Conservation (phyloP, 2,888 invertebrate species). For the Iselma pallidipennis region DNA sequence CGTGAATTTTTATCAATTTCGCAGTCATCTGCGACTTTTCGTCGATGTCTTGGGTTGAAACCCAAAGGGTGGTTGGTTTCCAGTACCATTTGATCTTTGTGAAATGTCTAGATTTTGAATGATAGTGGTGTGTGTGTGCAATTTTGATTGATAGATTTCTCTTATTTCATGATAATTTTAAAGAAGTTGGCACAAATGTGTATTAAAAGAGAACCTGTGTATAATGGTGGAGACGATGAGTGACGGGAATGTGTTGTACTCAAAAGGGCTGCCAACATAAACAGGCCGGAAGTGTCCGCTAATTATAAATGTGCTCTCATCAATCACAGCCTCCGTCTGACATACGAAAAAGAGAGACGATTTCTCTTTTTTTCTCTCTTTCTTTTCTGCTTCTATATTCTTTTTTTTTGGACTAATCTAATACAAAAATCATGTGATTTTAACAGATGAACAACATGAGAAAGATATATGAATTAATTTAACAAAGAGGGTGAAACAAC, state of each 20-base stretch:
- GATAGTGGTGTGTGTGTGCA: not conserved
- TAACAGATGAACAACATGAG: conserved; percentile 22
- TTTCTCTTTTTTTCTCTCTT: not conserved
- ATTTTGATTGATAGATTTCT: conserved; percentile 1
- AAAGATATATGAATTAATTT: not conserved
- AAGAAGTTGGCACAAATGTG: not conserved
- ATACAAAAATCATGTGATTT: conserved; percentile 16
- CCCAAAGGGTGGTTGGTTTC: too few species aligned
- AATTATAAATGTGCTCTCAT: conserved; percentile 58
- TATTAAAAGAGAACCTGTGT: conserved; percentile 1
- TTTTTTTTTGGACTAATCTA: conserved; percentile 6
- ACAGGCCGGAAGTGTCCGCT: conserved; percentile 58
- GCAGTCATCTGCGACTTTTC: too few species aligned
- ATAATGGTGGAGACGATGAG: conserved; percentile 46
- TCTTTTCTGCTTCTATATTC: not conserved
- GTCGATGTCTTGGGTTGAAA: too few species aligned
- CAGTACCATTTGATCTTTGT: not conserved
- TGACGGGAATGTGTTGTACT: conserved; percentile 46
- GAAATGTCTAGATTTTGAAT: not conserved
- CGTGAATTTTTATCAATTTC: too few species aligned
- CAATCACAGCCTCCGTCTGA: conserved; percentile 52
- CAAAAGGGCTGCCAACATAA: conserved; percentile 53
- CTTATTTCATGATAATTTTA: not conserved
- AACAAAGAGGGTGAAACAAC: not conserved
- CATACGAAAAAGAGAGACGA: conserved; percentile 26